Evolutionary conservation across 35 echinoderm and acorn worm genomes (phyloP), one percentile per base, ranked within the genome.

Genomic region (Lytechinus variegatus): DNA sequence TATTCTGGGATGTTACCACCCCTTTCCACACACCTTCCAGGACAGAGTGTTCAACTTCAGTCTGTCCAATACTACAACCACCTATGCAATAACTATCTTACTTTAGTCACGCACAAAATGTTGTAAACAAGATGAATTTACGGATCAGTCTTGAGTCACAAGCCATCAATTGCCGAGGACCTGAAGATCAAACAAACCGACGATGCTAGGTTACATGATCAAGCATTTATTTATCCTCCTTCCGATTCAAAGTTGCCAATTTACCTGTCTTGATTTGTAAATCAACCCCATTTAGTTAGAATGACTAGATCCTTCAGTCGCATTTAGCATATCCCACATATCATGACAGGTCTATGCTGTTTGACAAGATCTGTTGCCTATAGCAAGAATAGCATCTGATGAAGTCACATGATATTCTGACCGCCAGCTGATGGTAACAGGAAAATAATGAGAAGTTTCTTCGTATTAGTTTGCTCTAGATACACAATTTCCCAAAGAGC

Each of bases 211-310:
- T 79, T 79, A 79, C 66, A 79, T 24, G 12, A 79, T 79, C 66
- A 79, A 79, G 66, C 66, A 24, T 79, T 79, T 79, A 79, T 79
- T 79, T 79, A 79, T 79, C 66, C 66, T 79, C 66, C 66, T 79
- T 79, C 66, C 66, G 66, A 79, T 24, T 79, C 66, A 79, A 24
- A 79, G 66, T 79, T 79, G 66, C 66, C 66, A 24, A 79, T 79
- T 79, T 79, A 79, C 66, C 66, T 4, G 14, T 79, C 66, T 79
- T 79, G 66, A 79, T 79, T 79, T 24, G 66, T 79, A 79, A 79
- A 79, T 79, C 66, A 79, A 79, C 66, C 66, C 66, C n/a, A 79
- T 79, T 79, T 79, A 79, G n/a, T 79, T n/a, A 79, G 66, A 5
- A 79, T 24, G 66, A n/a, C 66, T 79, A 79, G 66, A 79, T n/a